A percentile compares a stretch with the other conserved stretches of the same genome.
phyloP scores from a whole-genome alignment of 2,113 vertebrate genomes.

The Zapus hudsonius region DNA sequence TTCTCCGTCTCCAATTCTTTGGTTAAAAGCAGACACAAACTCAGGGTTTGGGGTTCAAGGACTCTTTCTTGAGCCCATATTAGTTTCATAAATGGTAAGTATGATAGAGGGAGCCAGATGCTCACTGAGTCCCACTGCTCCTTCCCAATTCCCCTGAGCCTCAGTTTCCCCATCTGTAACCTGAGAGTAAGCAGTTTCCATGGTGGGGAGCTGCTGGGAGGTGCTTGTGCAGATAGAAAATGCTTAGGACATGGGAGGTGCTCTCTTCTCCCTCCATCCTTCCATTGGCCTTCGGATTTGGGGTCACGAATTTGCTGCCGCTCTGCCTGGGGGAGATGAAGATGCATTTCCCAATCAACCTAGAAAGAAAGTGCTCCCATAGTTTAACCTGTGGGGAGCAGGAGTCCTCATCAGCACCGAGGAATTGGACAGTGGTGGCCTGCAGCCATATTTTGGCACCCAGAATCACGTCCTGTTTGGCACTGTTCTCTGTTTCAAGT shows the following conservation, averaged over 20 bases:
- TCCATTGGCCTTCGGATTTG: background rate
- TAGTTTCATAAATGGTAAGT: background rate
- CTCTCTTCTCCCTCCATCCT: background rate
- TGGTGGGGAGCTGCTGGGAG: background rate
- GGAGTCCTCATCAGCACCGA: slow-evolving; percentile 37
- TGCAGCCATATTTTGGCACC: slow-evolving; percentile 31
- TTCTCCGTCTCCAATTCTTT: too few relatives aligned
- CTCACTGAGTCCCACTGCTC: background rate
- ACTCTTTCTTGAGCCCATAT: too few relatives aligned
- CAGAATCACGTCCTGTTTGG: slow-evolving; percentile 66
- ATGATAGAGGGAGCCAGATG: background rate
- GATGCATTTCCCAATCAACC: slow-evolving; percentile 48
- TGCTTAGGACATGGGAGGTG: background rate
- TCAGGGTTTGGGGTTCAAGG: too few relatives aligned
- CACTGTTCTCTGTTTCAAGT: slow-evolving; percentile 58
- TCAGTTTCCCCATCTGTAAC: slow-evolving; percentile 20
- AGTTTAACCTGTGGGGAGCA: background rate
- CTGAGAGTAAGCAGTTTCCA: background rate
- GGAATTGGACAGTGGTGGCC: slow-evolving; percentile 39
- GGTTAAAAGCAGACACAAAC: too few relatives aligned
- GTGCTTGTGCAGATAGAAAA: rapidly evolving
- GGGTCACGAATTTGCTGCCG: slow-evolving; percentile 41
- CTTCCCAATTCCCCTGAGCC: background rate
- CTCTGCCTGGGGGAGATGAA: slow-evolving; percentile 49
- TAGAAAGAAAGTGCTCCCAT: slow-evolving; percentile 45